Evolutionary conservation across 2,888 invertebrate genomes (phyloP).

Genomic region (Tribolium freemani): DNA sequence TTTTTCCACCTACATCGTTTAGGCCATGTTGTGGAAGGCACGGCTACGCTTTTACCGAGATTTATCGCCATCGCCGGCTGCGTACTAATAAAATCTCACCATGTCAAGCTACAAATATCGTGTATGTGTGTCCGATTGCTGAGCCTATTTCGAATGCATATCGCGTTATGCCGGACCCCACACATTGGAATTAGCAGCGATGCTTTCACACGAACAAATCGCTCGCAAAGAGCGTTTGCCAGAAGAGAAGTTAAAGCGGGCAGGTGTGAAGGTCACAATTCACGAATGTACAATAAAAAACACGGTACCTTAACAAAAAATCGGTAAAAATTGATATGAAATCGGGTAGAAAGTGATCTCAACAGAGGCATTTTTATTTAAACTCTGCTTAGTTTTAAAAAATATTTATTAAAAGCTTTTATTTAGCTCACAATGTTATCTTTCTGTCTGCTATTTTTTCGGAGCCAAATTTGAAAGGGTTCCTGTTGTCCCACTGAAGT

Average conservation of each 20-base stretch:
- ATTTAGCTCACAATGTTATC: too few relatives aligned
- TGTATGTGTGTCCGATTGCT: slow-evolving; percentile 50
- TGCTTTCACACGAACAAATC: slow-evolving; percentile 30
- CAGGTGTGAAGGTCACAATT: slow-evolving; percentile 29
- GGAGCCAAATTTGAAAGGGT: too few relatives aligned
- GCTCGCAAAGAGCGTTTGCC: slow-evolving; percentile 22
- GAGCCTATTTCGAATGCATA: slow-evolving; percentile 57
- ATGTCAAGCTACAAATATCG: slow-evolving; percentile 51
- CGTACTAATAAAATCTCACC: slow-evolving; percentile 58
- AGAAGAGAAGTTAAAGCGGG: slow-evolving; percentile 31
- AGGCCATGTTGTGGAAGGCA: slow-evolving; percentile 25
- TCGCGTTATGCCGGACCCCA: slow-evolving; percentile 57
- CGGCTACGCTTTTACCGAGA: slow-evolving; percentile 56
- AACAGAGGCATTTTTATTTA: too few relatives aligned
- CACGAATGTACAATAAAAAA: too few relatives aligned
- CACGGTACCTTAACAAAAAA: too few relatives aligned
- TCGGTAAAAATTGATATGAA: too few relatives aligned
- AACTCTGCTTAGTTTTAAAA: too few relatives aligned
- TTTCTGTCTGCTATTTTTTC: too few relatives aligned
- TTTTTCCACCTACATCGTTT: slow-evolving; percentile 48
- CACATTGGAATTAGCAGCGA: slow-evolving; percentile 49
- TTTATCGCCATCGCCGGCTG: slow-evolving; percentile 57
- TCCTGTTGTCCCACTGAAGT: too few relatives aligned
- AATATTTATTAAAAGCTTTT: too few relatives aligned
- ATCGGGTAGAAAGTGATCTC: too few relatives aligned